A percentile compares a stretch with the other conserved stretches of the same genome.
Evolutionary conservation across 2,888 invertebrate species (phyloP).

Genomic region (Hyalella azteca): DNA sequence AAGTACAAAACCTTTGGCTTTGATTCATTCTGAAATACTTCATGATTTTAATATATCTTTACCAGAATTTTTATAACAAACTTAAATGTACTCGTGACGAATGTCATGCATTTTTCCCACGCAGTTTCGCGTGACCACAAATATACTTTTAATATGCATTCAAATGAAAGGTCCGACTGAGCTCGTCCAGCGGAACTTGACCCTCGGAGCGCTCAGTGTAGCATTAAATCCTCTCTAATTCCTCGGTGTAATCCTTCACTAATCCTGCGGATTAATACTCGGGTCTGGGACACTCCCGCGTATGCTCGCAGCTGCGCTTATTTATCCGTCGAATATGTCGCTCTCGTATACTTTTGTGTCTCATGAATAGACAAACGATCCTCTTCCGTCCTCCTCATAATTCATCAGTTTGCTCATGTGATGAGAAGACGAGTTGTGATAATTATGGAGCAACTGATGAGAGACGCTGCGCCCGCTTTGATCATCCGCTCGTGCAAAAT

Average conservation of each 20-base stretch:
- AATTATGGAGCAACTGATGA: too few species aligned
- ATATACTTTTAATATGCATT: neutral
- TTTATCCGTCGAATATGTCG: neutral
- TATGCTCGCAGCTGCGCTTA: neutral
- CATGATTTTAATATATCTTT: too few species aligned
- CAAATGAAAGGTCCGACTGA: neutral
- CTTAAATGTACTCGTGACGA: too few species aligned
- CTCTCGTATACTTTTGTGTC: neutral
- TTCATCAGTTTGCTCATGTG: too few species aligned
- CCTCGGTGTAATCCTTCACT: slow-evolving; percentile 5
- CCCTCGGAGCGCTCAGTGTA: neutral
- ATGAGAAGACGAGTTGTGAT: too few species aligned
- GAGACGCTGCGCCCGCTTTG: too few species aligned
- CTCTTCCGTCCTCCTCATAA: neutral
- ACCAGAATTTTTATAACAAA: too few species aligned
- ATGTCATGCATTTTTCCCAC: too few species aligned
- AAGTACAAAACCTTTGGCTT: too few species aligned
- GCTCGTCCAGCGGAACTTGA: neutral
- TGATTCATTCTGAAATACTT: too few species aligned
- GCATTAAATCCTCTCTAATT: slow-evolving; percentile 24
- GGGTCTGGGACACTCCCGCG: slow-evolving; percentile 1
- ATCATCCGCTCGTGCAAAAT: too few species aligned
- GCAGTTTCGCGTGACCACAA: too few species aligned
- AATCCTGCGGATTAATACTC: slow-evolving; percentile 2
- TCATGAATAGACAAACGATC: neutral